These are phyloP conservation scores for Athene noctua DNA, from an alignment of 2,113 vertebrate species.

Conservation along the genomic window DNA sequence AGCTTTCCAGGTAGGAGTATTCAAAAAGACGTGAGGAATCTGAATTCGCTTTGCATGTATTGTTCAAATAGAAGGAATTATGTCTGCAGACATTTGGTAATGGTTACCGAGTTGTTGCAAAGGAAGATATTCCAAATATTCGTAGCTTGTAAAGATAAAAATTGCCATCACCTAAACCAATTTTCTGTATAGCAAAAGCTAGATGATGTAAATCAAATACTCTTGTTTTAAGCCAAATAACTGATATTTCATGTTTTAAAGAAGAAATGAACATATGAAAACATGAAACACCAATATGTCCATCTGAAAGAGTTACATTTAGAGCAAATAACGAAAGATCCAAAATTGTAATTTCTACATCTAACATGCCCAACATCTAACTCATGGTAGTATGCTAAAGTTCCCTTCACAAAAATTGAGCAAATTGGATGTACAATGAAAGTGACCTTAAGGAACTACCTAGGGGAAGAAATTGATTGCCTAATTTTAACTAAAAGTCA, in stretches of 20 bases:
- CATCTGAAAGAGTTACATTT: not conserved
- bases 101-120: not conserved
- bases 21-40: not conserved
- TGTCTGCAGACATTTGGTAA: not conserved
- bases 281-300: not conserved
- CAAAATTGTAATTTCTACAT: not conserved
- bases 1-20: not conserved
- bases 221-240: not conserved
- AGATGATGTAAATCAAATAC: not conserved
- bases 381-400: not conserved
- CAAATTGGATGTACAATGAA: slow-evolving; percentile 40
- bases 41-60: not conserved
- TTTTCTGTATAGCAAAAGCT: not conserved
- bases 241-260: not conserved
- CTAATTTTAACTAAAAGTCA: slow-evolving; percentile 63
- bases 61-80: not conserved
- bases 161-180: not conserved
- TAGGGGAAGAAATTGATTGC: slow-evolving; percentile 49
- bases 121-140: not conserved
- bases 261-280: not conserved
- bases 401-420: slow-evolving; percentile 20
- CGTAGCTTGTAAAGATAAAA: not conserved
- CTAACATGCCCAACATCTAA: not conserved
- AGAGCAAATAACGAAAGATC: not conserved
- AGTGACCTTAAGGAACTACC: slow-evolving; percentile 28